Evolutionary conservation across 1,140 invertebrate genomes (phyloP), one percentile per base, ranked within the genome.

Genomic region (Brachionus angularis): DNA sequence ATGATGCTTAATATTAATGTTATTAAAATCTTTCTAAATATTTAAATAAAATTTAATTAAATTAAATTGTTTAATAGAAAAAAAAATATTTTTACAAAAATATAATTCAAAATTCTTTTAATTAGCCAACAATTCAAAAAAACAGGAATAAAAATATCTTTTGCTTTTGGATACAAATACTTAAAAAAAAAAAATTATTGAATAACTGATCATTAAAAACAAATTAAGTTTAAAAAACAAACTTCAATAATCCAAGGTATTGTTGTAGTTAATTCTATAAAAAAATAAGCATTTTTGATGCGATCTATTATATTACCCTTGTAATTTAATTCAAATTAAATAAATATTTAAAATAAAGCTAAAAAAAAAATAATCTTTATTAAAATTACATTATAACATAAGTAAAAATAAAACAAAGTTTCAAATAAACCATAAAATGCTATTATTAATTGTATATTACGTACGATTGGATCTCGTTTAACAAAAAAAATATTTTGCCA

Each of bases 401-500:
- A 23, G 47, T 29, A 67, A 34, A 50, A 47, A 14, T 67, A 67
- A 34, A 67, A 67, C 12, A 67, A 47, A 25, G 62, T 47, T 50
- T 67, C 62, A 47, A 3, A 31, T n/a, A 67, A 31, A 16, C 62
- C 62, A 23, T 67, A 67, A 34, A 67, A 23, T 5, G 62, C 62
- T 14, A 67, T 67, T 14, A 46, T 12, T 25, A 67, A 25, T 23
- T 67, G 62, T 23, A 47, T 31, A 67, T 67, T 46, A 4, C 62
- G 62, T 12, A 67, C 23, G 29, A 67, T 29, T 5, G 62, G 62
- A 67, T 67, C 42, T 12, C 62, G 39, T 36, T 47, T 50, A n/a
- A 67, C 62, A 67, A 67, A 67, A 46, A 67, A 50, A 67, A 67
- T 47, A 67, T 67, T 67, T 10, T 67, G 34, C 62, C 62, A 67